Base-by-base conservation (phyloP, 1,140 invertebrate species). In the Harlomillsia oculata region DNA sequence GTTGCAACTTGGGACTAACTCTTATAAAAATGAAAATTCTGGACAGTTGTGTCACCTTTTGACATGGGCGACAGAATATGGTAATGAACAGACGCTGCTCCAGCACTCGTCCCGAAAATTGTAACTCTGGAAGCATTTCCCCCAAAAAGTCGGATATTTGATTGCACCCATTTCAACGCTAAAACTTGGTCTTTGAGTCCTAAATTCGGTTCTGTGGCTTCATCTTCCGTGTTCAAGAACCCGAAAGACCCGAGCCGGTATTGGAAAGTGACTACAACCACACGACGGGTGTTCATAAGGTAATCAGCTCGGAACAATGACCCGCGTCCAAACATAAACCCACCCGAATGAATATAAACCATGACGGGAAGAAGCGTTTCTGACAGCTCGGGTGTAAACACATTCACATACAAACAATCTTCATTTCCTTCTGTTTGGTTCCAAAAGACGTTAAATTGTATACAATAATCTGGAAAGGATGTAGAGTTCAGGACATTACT, bases 41-140 rank as follows among this genome's bases (percentile, higher is more conserved):
- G 53, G 65, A 54, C 39, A 46, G 11, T 20, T 32, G 2, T 30
- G 8, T 41, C 11, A 48, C 63, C 49, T 45, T 67, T 49, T 56
- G 73, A 79, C 64, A 72, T 74, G 59, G 72, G 78, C 66, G 71
- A 80, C 43, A 81, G 70, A 69, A 75, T 72, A 68, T 69, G 80
- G 70, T 82, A 76, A 67, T 62, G 78, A 20, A 78, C 74, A 32
- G 71, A 72, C 23, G 73, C 76, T 0, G 76, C 72, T 1, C 78
- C 78, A 8, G 77, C 77, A 63, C 73, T 75, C 63, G 80, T 76
- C 13, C 78, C 78, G 54, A 79, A 77, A 14, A 80, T 64, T 11
- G 78, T 80, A 3, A 80, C 73, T 36, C 69, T 69, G 23, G 71
- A 56, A 1, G 71, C 64, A 64, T 77, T 74, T 0, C 78, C 78